Base-by-base conservation (phyloP, 2,888 invertebrate species). In the Sacculina carcini region DNA sequence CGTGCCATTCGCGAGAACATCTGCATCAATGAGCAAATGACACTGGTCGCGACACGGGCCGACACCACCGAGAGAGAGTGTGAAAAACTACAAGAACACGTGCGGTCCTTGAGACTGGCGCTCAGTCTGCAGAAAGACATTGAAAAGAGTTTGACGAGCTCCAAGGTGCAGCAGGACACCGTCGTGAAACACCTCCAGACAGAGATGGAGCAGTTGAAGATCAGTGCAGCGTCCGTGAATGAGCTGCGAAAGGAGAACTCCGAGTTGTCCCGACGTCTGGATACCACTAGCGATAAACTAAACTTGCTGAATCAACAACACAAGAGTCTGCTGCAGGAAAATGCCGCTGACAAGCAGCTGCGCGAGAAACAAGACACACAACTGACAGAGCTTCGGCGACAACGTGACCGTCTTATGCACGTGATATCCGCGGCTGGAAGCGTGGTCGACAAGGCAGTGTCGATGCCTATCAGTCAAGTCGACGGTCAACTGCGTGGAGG, bases 1-100 rank as follows among this genome's bases (percentile, higher is more conserved):
- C 44, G 44, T 29, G 29, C 44, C 5, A 26, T 44, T 4, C 44
- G 44, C 28, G 44, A 44, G 28, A 44, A 44, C 44, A 44, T 44
- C 44, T 44, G 44, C 26, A 26, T 44, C n/a, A 44, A 26, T 3
- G 14, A 26, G 44, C 44, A 44, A 29, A 44, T 44, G 44, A 29
- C 28, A 4, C 44, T 44, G 44, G 26, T 44, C 9, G 44, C 44
- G 16, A 29, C 26, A 16, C 26, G 19, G 19, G 44, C 44, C 28
- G 16, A 29, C 16, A 3, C 6, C 9, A 16, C 29, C 4, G 44
- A 44, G 16, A 16, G 16, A 5, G 16, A 16, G 28, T 28, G 29
- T 19, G 28, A 16, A 3, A 3, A 16, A 1, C 44, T 44, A 10
- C 28, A 6, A 3, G 16, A 12, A 10, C 6, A 29, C 16, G 5